Percentiles rank a stretch among this genome's conserved stretches.
Evolutionary conservation across 2,888 invertebrate genomes (phyloP).

Genomic region (Phengaris arion): DNA sequence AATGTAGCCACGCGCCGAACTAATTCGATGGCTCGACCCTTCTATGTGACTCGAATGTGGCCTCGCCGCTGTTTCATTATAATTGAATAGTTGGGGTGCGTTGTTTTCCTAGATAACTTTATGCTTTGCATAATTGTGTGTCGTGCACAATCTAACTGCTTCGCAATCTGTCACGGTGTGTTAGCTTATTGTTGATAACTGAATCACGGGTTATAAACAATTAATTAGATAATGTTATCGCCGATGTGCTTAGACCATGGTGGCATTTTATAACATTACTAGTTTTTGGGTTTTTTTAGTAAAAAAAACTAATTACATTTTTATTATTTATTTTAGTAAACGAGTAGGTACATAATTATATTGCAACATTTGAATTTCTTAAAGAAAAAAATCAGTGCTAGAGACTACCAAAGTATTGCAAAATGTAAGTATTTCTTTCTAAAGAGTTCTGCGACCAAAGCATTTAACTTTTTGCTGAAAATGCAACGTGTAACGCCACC

Average conservation of each 20-base stretch:
- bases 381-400: not conserved
- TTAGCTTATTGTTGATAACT: conserved; percentile 33
- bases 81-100: conserved; percentile 77
- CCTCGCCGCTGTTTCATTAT: conserved; percentile 70
- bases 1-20: conserved; percentile 77
- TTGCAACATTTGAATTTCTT: no score
- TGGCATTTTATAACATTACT: no score
- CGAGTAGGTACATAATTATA: no score
- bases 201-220: conserved; percentile 5
- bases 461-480: not conserved
- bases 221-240: not conserved
- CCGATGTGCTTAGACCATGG: no score
- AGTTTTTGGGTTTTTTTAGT: no score
- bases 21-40: conserved; percentile 73
- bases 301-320: no score
- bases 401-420: not conserved
- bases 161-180: conserved; percentile 71
- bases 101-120: conserved; percentile 76
- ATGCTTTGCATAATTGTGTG: conserved; percentile 76
- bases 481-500: conserved; percentile 58
- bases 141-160: conserved; percentile 70
- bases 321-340: no score
- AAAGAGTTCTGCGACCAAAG: not conserved
- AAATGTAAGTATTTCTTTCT: not conserved
- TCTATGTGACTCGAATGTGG: conserved; percentile 72